phyloP scores from a whole-genome alignment of 2,797 vertebrate genomes.

The Xiphorhynchus erythropygius region DNA sequence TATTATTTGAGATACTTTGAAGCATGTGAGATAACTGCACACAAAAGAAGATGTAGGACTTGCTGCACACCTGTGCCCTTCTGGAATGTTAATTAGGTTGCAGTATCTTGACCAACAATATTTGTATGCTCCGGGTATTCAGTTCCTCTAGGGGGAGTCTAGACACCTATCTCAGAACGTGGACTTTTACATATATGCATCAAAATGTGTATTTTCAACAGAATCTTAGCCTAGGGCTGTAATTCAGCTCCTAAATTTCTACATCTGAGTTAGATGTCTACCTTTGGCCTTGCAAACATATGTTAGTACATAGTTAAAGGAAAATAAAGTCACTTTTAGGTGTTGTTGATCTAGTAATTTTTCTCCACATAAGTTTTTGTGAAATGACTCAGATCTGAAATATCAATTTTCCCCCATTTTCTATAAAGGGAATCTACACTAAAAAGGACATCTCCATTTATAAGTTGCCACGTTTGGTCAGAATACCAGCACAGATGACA shows the following conservation, averaged over 20 bases:
- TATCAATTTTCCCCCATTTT: background rate
- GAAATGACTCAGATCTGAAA: background rate
- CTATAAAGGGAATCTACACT: background rate
- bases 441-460: background rate
- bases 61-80: background rate
- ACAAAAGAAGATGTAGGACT: background rate
- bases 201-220: background rate
- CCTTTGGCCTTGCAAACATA: background rate
- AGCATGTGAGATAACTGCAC: background rate
- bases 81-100: background rate
- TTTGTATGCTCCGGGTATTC: background rate
- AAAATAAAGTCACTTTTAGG: background rate
- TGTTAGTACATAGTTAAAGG: background rate
- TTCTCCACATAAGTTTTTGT: background rate
- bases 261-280: background rate
- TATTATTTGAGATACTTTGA: background rate
- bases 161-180: background rate
- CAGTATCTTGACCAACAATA: background rate
- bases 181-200: accelerated
- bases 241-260: background rate
- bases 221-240: background rate
- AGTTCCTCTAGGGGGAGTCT: background rate
- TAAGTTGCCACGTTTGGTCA: background rate
- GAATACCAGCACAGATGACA: background rate
- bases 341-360: background rate